Evolutionary conservation across 1,140 invertebrate species (phyloP).

Genomic region (Leptopilina clavipes): DNA sequence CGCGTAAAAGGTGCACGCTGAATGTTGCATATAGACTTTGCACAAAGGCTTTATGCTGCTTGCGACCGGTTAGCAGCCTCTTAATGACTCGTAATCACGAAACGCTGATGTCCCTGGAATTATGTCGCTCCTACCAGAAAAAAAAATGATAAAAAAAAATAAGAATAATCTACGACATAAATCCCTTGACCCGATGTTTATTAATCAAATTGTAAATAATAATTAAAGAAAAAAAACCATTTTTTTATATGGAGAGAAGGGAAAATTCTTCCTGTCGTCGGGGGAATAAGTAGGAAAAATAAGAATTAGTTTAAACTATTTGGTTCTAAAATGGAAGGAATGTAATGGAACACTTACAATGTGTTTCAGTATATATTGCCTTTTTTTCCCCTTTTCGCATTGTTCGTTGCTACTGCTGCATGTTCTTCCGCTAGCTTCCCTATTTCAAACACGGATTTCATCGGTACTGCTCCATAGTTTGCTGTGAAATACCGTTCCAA

Average conservation of each 20-base stretch:
- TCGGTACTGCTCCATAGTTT: neutral
- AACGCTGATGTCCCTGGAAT: slow-evolving; percentile 62
- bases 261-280: too few species aligned
- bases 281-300: too few species aligned
- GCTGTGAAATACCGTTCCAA: slow-evolving; percentile 8
- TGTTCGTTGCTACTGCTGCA: slow-evolving; percentile 12
- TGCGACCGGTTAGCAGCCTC: slow-evolving; percentile 62
- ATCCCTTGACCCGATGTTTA: too few species aligned
- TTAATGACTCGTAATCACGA: slow-evolving; percentile 67
- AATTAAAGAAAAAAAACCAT: too few species aligned
- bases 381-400: neutral
- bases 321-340: neutral
- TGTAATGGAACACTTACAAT: too few species aligned
- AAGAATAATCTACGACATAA: neutral
- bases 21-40: slow-evolving; percentile 36
- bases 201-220: too few species aligned
- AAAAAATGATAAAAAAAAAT: neutral
- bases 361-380: neutral
- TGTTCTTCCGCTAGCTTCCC: slow-evolving; percentile 14
- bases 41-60: slow-evolving; percentile 54
- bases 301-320: neutral
- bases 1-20: slow-evolving; percentile 39
- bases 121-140: slow-evolving; percentile 56
- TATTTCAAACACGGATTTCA: neutral
- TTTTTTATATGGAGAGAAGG: too few species aligned